Evolutionary conservation across 2,113 vertebrate genomes (phyloP).

Genomic region (Xiphophorus hellerii): DNA sequence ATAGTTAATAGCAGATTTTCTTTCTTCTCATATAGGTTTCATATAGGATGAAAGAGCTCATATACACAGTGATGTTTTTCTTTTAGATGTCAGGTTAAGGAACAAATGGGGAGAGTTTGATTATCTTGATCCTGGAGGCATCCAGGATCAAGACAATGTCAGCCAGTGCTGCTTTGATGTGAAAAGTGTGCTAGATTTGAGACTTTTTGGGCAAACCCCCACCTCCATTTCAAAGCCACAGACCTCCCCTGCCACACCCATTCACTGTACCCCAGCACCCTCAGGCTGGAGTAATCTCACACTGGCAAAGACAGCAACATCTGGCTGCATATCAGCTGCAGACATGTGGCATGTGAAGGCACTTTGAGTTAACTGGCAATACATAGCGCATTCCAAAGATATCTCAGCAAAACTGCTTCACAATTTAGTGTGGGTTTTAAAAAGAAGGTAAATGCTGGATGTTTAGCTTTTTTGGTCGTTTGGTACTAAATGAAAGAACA

Average conservation of each 20-base stretch:
- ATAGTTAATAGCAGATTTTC: not conserved
- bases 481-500: not conserved
- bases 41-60: not conserved
- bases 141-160: constrained; percentile 46
- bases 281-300: constrained; percentile 62
- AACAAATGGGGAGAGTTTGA: constrained; percentile 39
- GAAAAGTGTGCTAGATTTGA: constrained; percentile 47
- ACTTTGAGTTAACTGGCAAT: constrained; percentile 30
- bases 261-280: constrained; percentile 30
- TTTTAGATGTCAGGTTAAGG: not conserved
- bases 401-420: constrained; percentile 41
- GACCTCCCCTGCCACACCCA: constrained; percentile 53
- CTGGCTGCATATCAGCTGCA: constrained; percentile 45
- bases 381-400: constrained; percentile 67
- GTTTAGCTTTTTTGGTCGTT: not conserved
- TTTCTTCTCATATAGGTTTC: not conserved
- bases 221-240: constrained; percentile 22
- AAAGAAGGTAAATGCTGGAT: constrained; percentile 6
- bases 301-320: constrained; percentile 44
- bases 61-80: not conserved
- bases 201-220: constrained; percentile 39
- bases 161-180: constrained; percentile 39
- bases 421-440: constrained; percentile 24
- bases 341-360: constrained; percentile 39
- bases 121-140: constrained; percentile 55